Conservation (phyloP, 2,888 invertebrate species). For the Magallana nippona region DNA sequence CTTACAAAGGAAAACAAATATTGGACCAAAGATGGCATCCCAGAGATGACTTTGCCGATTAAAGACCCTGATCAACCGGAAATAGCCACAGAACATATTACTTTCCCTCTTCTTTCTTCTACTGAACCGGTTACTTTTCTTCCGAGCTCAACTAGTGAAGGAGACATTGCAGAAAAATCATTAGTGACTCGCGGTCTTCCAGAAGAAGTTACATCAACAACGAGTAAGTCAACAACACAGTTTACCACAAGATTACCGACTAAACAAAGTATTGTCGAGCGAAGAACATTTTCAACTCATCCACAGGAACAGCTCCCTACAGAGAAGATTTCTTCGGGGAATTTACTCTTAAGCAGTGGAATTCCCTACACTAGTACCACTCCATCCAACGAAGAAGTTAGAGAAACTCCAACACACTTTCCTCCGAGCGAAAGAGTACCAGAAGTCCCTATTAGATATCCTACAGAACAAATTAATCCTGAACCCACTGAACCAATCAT, state of each 20-base stretch:
- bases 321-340: background rate
- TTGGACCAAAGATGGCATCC: background rate
- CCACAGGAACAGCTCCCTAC: background rate
- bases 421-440: conserved; percentile 10
- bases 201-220: background rate
- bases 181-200: too few relatives aligned
- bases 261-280: background rate
- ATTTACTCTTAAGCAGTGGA: background rate
- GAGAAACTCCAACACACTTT: background rate
- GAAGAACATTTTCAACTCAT: background rate
- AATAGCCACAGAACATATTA: background rate
- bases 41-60: background rate
- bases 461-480: conserved; percentile 4
- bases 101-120: background rate
- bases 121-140: background rate
- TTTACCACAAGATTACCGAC: background rate
- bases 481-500: conserved; percentile 2
- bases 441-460: background rate
- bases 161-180: background rate
- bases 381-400: background rate
- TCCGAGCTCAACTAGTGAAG: background rate
- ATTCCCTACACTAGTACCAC: background rate
- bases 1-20: conserved; percentile 3
- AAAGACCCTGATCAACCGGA: background rate
- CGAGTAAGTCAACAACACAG: background rate